A percentile compares a stretch with the other conserved stretches of the same genome.
Evolutionary conservation across 2,888 invertebrate species (phyloP).

Genomic region (Lymantria monacha): DNA sequence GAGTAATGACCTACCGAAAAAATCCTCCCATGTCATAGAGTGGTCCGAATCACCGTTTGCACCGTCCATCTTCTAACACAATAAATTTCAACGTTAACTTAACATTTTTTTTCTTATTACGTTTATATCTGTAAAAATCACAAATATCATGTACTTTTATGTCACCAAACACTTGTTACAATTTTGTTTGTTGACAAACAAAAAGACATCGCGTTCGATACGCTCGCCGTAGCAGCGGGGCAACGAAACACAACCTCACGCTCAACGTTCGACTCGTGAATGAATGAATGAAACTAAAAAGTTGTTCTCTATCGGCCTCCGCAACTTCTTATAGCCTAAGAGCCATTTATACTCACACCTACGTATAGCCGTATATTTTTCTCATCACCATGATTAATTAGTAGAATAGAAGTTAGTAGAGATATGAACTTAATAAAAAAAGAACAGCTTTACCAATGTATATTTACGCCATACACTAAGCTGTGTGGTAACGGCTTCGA

Average conservation of each 20-base stretch:
- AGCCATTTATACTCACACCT: too few species aligned
- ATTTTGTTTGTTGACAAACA: conserved; percentile 70
- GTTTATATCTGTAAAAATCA: conserved; percentile 32
- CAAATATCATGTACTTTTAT: conserved; percentile 35
- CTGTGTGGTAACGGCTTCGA: too few species aligned
- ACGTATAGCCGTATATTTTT: too few species aligned
- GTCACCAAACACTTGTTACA: conserved; percentile 49
- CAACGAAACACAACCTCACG: conserved; percentile 33
- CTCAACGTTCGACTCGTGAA: conserved; percentile 51
- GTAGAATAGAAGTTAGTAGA: too few species aligned
- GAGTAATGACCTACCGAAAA: conserved; percentile 82
- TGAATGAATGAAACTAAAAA: conserved; percentile 56
- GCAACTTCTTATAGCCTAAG: neutral
- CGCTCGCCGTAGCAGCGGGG: conserved; percentile 31
- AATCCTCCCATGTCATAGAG: conserved; percentile 88
- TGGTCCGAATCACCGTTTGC: conserved; percentile 84
- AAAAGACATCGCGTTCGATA: conserved; percentile 56
- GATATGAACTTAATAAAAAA: too few species aligned
- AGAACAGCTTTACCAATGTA: too few species aligned
- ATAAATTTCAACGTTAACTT: conserved; percentile 42
- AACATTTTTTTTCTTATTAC: conserved; percentile 37
- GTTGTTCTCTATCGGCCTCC: conserved; percentile 18
- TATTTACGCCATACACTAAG: too few species aligned
- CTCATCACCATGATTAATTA: too few species aligned
- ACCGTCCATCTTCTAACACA: conserved; percentile 75